A percentile compares a stretch with the other conserved stretches of the same genome.
phyloP scores from a whole-genome alignment of 2,113 vertebrate genomes.

The Gavialis gangeticus region DNA sequence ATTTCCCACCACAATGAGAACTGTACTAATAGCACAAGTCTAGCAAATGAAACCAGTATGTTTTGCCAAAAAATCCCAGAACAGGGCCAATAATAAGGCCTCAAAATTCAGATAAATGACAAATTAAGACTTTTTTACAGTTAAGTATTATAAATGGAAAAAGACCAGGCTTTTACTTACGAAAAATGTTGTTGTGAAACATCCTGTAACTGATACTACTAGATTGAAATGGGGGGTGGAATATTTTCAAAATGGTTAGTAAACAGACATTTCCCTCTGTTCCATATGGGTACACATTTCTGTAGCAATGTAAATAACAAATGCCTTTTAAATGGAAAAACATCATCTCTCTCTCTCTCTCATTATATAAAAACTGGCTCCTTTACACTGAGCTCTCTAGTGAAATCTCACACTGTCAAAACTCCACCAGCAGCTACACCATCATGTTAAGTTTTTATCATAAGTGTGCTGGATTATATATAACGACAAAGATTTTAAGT shows the following conservation, averaged over 20 bases:
- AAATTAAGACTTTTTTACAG: background rate
- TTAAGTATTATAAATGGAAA: background rate
- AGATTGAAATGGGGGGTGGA: background rate
- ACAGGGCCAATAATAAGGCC: background rate
- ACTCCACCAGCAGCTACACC: background rate
- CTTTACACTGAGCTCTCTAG: background rate
- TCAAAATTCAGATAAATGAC: background rate
- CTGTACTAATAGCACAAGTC: background rate
- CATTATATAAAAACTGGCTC: background rate
- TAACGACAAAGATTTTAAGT: too few species aligned
- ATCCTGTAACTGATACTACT: background rate
- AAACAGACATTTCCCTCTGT: too few species aligned
- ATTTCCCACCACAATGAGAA: background rate
- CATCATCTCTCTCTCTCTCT: too few species aligned
- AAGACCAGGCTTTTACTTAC: background rate
- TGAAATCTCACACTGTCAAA: background rate
- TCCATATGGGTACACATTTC: too few species aligned
- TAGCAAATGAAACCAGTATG: fast-evolving
- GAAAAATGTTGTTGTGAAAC: background rate
- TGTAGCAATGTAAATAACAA: too few species aligned
- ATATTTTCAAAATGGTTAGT: background rate
- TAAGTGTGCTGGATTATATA: too few species aligned
- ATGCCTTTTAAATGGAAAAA: too few species aligned
- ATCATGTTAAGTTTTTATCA: too few species aligned
- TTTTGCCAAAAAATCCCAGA: background rate